phyloP scores from a whole-genome alignment of 2,113 vertebrate genomes.

The Pelecanoides urinatrix region DNA sequence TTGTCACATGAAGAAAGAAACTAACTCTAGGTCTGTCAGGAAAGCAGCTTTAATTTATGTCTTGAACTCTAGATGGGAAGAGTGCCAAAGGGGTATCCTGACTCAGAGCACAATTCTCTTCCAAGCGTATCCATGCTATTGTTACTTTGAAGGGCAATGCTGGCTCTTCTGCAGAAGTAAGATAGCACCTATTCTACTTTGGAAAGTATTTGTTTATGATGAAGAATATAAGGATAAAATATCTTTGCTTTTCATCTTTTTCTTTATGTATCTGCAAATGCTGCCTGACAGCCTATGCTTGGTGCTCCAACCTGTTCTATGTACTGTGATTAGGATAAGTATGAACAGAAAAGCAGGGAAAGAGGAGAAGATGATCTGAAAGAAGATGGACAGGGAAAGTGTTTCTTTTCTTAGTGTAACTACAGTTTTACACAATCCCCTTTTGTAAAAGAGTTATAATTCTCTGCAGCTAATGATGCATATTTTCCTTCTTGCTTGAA shows the following conservation, averaged over 20 bases:
- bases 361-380: background rate
- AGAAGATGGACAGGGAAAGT: background rate
- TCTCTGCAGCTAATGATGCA: background rate
- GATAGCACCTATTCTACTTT: background rate
- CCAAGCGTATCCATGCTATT: fast-evolving
- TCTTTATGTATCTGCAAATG: background rate
- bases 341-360: background rate
- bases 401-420: background rate
- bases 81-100: background rate
- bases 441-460: background rate
- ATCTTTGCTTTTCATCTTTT: background rate
- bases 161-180: background rate
- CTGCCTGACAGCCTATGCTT: background rate
- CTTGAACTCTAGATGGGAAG: background rate
- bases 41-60: background rate
- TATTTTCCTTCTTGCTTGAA: background rate
- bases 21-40: background rate
- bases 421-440: background rate
- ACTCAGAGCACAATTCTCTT: background rate
- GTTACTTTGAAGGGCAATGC: background rate
- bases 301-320: background rate
- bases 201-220: background rate
- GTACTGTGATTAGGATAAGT: background rate
- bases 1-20: background rate
- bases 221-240: background rate